Evolutionary conservation across 1,140 invertebrate genomes (phyloP).

Genomic region (Tribolium castaneum): DNA sequence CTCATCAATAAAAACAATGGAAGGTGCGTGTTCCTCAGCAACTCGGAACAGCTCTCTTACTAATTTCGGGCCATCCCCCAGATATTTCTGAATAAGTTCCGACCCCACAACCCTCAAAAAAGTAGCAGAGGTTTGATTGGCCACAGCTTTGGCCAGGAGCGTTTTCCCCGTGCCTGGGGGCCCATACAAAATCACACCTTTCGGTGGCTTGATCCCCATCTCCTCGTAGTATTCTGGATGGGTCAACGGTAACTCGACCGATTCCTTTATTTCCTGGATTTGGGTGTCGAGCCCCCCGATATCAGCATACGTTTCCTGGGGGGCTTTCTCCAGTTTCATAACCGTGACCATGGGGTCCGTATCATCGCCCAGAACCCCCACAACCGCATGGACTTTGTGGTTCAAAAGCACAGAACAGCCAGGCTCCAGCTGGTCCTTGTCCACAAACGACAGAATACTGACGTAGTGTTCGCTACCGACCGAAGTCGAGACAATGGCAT

Average conservation of each 20-base stretch:
- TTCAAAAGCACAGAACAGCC: constrained; percentile 98
- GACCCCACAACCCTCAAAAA: constrained; percentile 99
- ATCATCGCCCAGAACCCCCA: constrained; percentile 98
- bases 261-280: constrained; percentile 99
- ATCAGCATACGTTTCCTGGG: constrained; percentile 99
- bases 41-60: constrained; percentile 98
- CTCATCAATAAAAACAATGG: constrained; percentile 99
- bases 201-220: constrained; percentile 99
- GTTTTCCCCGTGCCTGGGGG: constrained; percentile 99
- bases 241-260: constrained; percentile 97
- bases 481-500: constrained; percentile 99
- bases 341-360: constrained; percentile 99
- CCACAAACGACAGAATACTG: constrained; percentile 98
- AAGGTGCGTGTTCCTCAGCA: constrained; percentile 99
- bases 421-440: constrained; percentile 99
- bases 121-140: constrained; percentile 99
- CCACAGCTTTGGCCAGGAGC: constrained; percentile 97
- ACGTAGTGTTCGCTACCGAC: constrained; percentile 99
- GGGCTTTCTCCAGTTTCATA: constrained; percentile 99
- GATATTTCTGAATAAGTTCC: constrained; percentile 99
- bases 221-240: constrained; percentile 99
- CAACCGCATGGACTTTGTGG: constrained; percentile 99
- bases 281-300: constrained; percentile 99
- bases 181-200: constrained; percentile 99
- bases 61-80: constrained; percentile 99